Evolutionary conservation across 2,113 vertebrate species (phyloP).

Genomic region (Bambusicola thoracicus): DNA sequence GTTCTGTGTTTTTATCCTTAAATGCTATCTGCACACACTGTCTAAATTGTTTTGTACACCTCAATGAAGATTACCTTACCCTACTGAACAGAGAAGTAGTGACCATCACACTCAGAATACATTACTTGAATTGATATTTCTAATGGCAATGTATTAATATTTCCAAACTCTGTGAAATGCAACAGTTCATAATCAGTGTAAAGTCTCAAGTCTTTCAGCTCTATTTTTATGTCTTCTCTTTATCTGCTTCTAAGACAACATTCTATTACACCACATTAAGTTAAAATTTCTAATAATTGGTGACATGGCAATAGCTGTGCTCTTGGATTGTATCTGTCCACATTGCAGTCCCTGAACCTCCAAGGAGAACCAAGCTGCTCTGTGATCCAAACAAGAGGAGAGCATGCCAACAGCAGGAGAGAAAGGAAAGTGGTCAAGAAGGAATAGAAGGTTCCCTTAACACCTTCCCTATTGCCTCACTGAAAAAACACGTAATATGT

Average conservation of each 20-base stretch:
- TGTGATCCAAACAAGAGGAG: accelerated
- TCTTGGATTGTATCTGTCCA: neutral
- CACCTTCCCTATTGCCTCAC: neutral
- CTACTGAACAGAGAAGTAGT: neutral
- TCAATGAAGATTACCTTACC: neutral
- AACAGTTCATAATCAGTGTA: neutral
- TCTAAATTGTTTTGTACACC: neutral
- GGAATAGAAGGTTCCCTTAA: neutral
- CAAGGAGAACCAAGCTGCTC: neutral
- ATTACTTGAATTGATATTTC: neutral
- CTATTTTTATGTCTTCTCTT: neutral
- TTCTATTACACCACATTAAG: neutral
- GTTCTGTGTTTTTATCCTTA: neutral
- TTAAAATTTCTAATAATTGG: neutral
- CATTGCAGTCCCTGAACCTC: neutral
- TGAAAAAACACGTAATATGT: neutral
- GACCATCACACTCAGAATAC: neutral
- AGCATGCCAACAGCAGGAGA: neutral
- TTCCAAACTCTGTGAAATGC: neutral
- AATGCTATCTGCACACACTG: neutral
- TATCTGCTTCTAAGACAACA: neutral
- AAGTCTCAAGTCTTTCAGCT: neutral
- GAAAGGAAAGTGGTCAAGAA: neutral
- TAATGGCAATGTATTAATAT: neutral
- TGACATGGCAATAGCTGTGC: neutral